Evolutionary conservation across 2,888 invertebrate species (phyloP).

Genomic region (Anthrax anthrax): DNA sequence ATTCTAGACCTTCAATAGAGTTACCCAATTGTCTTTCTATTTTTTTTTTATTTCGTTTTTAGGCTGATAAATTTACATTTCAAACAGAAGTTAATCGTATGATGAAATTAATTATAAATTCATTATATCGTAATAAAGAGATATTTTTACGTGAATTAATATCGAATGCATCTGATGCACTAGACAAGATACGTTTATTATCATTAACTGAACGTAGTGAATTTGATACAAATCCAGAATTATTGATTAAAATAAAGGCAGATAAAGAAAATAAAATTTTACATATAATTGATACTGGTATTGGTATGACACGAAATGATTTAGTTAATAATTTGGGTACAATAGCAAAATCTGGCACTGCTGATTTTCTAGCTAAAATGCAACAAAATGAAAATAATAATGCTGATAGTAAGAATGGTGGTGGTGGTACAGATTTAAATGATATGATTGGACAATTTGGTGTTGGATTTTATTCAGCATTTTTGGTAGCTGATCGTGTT

Average conservation of each 20-base stretch:
- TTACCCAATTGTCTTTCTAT: background rate
- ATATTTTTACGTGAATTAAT: constrained; percentile 96
- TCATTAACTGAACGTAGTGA: constrained; percentile 77
- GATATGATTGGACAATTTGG: constrained; percentile 99
- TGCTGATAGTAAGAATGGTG: constrained; percentile 24
- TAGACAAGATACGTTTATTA: constrained; percentile 92
- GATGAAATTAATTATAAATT: constrained; percentile 99
- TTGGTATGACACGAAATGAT: constrained; percentile 94
- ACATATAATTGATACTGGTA: constrained; percentile 91
- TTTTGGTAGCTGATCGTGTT: constrained; percentile 91
- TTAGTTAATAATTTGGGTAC: constrained; percentile 93
- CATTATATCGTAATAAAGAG: constrained; percentile 97
- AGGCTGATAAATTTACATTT: constrained; percentile 75
- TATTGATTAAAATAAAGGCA: constrained; percentile 80
- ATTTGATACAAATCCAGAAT: constrained; percentile 63
- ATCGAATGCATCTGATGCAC: constrained; percentile 96
- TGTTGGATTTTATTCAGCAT: constrained; percentile 98
- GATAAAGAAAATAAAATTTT: constrained; percentile 84
- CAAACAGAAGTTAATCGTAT: constrained; percentile 99
- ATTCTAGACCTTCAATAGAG: background rate
- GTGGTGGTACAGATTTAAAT: constrained; percentile 59
- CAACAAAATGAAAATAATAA: no score
- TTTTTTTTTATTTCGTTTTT: constrained; percentile 9
- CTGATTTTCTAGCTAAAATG: constrained; percentile 88
- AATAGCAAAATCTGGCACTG: constrained; percentile 95